Percentiles rank a stretch among this genome's conserved stretches.
Evolutionary conservation across 2,888 invertebrate genomes (phyloP).

Genomic region (Osedax frankpressi): DNA sequence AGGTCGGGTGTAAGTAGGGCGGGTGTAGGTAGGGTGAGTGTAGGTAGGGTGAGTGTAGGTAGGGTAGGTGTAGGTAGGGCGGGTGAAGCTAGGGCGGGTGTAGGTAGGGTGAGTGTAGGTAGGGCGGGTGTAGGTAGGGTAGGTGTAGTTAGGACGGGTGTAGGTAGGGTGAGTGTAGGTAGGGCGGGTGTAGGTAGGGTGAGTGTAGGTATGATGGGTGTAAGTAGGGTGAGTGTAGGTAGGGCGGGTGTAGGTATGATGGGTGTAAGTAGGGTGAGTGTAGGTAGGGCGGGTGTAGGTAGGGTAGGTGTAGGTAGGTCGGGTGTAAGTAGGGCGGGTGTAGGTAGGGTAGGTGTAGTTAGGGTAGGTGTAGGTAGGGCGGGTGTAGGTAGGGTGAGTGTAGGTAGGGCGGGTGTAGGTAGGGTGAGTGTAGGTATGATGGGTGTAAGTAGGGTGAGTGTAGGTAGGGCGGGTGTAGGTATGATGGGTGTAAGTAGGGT

Average conservation of each 20-base stretch:
- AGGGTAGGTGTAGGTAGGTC: background rate
- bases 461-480: too few species aligned
- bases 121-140: background rate
- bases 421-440: background rate
- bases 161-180: background rate
- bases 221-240: background rate
- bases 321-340: too few species aligned
- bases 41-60: background rate
- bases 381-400: background rate
- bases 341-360: too few species aligned
- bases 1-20: too few species aligned
- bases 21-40: too few species aligned
- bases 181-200: background rate
- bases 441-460: background rate
- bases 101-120: too few species aligned
- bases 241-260: too few species aligned
- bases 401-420: background rate
- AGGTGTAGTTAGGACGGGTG: background rate
- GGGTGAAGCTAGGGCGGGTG: background rate
- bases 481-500: too few species aligned
- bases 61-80: background rate
- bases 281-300: background rate
- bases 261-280: too few species aligned
- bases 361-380: background rate
- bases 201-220: background rate